Base-by-base conservation (phyloP, 1,140 invertebrate species). In the Episyrphus balteatus region DNA sequence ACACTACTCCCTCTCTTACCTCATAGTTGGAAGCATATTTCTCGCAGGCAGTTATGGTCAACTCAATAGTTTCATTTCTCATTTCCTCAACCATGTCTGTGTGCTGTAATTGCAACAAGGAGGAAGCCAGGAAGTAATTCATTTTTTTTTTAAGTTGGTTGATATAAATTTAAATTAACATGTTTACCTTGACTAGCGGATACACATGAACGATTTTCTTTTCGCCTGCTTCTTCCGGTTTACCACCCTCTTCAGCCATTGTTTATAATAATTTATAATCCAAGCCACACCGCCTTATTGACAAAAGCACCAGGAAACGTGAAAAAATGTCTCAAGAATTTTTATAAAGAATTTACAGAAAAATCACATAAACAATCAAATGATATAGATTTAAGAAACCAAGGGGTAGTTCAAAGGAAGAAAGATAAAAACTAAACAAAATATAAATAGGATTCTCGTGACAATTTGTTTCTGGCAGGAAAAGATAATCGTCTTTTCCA, bases 81-180 rank as follows among this genome's bases (percentile, higher is more conserved):
- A 92, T 88, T 66, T 95, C 91, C 52, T 95, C 91, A 31, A 79
- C 74, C 88, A 96, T 93, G 65, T 95, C 91, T 5, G 83, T 84
- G 54, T 82, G 74, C 85, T 68, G 17, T 3, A 40, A 37, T 32
- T 21, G 14, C 13, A 18, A 21, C 8, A 44, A 44, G 18, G 18
- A n/a, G 14, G 12, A 19, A 41, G 14, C 10, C 14, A 14, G 36
- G 21, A 33, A 48, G 18, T 14, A 37, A 37, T 14, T 37, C 15
- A 14, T 11, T 37, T 37, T 17, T 17, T 37, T 5, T n/a, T 14
- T 14, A 37, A 37, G 13, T 37, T 37, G 12, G 13, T 42, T 42
- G 8, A 10, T 40, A 9, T 10, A 42, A 8, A 18, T 42, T 42
- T n/a, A 44, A 14, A 13, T 30, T 18, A 15, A 5, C 44, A 34